Evolutionary conservation across 2,888 invertebrate genomes (phyloP).

Genomic region (Xylophagus ater): DNA sequence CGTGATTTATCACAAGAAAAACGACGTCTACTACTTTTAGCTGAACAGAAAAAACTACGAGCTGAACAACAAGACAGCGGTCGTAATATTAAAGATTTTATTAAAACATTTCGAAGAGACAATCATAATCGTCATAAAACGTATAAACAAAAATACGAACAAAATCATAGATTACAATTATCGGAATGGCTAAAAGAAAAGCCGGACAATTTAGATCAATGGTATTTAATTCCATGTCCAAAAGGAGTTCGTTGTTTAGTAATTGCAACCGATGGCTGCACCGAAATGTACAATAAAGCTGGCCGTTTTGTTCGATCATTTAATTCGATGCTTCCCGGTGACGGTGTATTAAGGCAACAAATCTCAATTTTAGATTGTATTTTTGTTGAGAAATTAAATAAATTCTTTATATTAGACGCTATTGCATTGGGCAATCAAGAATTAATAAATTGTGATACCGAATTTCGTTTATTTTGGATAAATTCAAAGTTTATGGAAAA

Average conservation of each 20-base stretch:
- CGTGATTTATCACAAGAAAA: slow-evolving; percentile 22
- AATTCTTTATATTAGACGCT: slow-evolving; percentile 71
- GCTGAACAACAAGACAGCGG: slow-evolving; percentile 25
- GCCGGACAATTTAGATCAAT: slow-evolving; percentile 65
- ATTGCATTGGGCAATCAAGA: slow-evolving; percentile 31
- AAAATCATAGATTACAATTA: slow-evolving; percentile 54
- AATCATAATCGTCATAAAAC: slow-evolving; percentile 5
- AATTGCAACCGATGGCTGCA: slow-evolving; percentile 57
- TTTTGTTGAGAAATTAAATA: slow-evolving; percentile 47
- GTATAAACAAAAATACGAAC: slow-evolving; percentile 18
- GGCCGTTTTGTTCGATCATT: slow-evolving; percentile 49
- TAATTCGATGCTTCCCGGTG: slow-evolving; percentile 31
- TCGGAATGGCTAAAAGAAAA: slow-evolving; percentile 90
- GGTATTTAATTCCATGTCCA: slow-evolving; percentile 71
- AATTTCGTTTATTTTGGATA: slow-evolving; percentile 79
- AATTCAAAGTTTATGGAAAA: slow-evolving; percentile 57
- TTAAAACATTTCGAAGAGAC: slow-evolving; percentile 7
- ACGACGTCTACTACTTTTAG: slow-evolving; percentile 26
- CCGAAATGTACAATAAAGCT: slow-evolving; percentile 55
- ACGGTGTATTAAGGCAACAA: slow-evolving; percentile 18
- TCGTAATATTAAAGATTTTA: slow-evolving; percentile 16
- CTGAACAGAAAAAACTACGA: slow-evolving; percentile 30
- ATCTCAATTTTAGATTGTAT: slow-evolving; percentile 67
- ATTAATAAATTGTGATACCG: slow-evolving; percentile 41
- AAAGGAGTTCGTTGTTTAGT: slow-evolving; percentile 73